Base-by-base conservation (phyloP, 1,140 invertebrate species). In the Asbolus verrucosus region DNA sequence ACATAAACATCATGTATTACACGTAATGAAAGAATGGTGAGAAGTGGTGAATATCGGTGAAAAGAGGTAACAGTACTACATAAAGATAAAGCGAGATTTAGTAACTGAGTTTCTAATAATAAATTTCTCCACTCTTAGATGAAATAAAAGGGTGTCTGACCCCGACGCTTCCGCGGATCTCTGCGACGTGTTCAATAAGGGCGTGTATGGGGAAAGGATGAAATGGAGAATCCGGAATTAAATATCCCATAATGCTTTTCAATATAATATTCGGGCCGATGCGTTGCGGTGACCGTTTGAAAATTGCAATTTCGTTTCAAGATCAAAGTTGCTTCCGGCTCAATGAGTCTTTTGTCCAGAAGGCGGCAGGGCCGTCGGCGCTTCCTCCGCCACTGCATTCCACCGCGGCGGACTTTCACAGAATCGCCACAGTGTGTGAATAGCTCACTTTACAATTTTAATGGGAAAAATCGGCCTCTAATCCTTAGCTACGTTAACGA, bases 221-320 rank as follows among this genome's bases (percentile, higher is more conserved):
- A n/a, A n/a, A n/a, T n/a, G n/a, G 50, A 70, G 43, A 27, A 66
- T 70, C 39, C 14, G 24, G 69, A 76, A 76, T 76, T 74, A 76
- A 76, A 75, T 73, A 76, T 75, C 75, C 75, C 70, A 73, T 75
- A 72, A 75, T 71, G 72, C 67, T 67, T 74, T 75, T 71, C 76
- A 73, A 77, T 75, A 75, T 78, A 77, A 77, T 76, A 76, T 77
- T 77, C 71, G 66, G 75, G 62, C 46, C 65, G 73, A 67, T 75
- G 74, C 70, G 72, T 76, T 77, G 76, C 73, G 76, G 77, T 77
- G 73, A 75, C 75, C 76, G 75, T 76, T 78, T 77, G 75, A 75
- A 78, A 78, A 78, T 78, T 76, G 77, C 77, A 78, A 78, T 78
- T 78, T 77, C 77, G 77, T 74, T 75, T 74, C 76, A 65, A 76